These are phyloP conservation scores for Antheraea mylitta DNA, from an alignment of 1,140 invertebrate species.

Conservation along the genomic window DNA sequence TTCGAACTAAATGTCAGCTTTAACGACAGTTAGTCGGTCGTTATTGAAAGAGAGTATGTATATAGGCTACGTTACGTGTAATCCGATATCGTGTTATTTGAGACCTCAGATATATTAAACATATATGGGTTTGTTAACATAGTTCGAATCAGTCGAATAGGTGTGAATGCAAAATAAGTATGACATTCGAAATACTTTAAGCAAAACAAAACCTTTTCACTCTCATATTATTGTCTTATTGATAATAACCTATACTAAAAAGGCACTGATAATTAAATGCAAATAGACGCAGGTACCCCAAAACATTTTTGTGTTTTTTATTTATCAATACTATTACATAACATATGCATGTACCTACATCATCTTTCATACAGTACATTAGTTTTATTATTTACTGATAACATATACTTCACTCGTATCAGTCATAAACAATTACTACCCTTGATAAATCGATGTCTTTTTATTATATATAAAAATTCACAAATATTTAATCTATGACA, in stretches of 20 bases:
- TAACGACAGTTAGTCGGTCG: too few species aligned
- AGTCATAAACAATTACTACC: neutral
- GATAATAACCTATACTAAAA: conserved; percentile 2
- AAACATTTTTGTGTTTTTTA: neutral
- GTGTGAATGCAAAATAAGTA: neutral
- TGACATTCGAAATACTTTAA: neutral
- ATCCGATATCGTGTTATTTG: too few species aligned
- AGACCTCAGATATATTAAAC: too few species aligned
- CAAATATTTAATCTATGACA: neutral
- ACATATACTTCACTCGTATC: neutral
- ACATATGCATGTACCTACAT: neutral
- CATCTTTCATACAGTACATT: neutral
- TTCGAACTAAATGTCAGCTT: too few species aligned
- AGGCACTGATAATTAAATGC: conserved; percentile 4
- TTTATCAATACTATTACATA: neutral
- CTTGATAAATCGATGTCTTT: neutral
- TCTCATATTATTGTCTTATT: conserved; percentile 5
- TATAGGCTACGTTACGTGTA: too few species aligned
- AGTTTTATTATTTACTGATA: neutral
- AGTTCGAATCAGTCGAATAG: too few species aligned
- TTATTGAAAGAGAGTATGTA: too few species aligned
- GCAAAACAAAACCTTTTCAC: neutral
- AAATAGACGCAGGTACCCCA: conserved; percentile 3
- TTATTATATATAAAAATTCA: neutral
- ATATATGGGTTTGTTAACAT: too few species aligned